Evolutionary conservation across 2,113 vertebrate species (phyloP), one percentile per base, ranked within the genome.

Genomic region (Apodemus sylvaticus): DNA sequence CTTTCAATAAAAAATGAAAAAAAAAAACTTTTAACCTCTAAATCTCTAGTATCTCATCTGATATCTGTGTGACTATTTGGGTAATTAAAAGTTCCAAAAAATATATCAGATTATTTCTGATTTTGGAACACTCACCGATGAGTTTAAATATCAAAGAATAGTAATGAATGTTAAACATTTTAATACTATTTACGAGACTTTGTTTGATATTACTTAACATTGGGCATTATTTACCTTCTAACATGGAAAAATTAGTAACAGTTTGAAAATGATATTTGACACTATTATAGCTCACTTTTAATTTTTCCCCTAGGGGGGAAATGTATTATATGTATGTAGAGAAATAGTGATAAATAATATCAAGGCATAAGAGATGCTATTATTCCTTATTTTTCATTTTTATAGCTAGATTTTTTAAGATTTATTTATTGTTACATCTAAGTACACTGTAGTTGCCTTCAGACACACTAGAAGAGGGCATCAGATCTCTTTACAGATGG

Each of bases 241-340:
- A 95, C 85, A 91, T 88, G 48, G 31, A 71, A 29, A 74, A 81
- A 71, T 79, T 26, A 39, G n/a, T 92, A 74, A 55, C 53, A 39
- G 55, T 87, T 92, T 53, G 76, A 76, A n/a, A 74, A 45, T 95
- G 7, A 66, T 94, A 78, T 83, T 93, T 94, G 53, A 8, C 51
- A 85, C 92, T n/a, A 12, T 83, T 55, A 83, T 45, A 42, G 55
- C 51, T 13, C 20, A 64, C 20, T 78, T 81, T 66, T 71, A 19
- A 51, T 2, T 3, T 92, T 86, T 48, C 14, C 24, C 20, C 85
- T 13, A 78, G 20, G 45, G 51, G 51, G 22, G 55, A 81, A 82
- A 14, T 83, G 22, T 7, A 83, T 64, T 83, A 24, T 82, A 36
- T 78, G 89, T 22, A 17, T 79, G 51, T 70, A 66, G 13, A 48